A percentile compares a stretch with the other conserved stretches of the same genome.
These are phyloP conservation scores for Tragelaphus buxtoni DNA, from an alignment of 2,113 vertebrate species.

Conservation along the genomic window DNA sequence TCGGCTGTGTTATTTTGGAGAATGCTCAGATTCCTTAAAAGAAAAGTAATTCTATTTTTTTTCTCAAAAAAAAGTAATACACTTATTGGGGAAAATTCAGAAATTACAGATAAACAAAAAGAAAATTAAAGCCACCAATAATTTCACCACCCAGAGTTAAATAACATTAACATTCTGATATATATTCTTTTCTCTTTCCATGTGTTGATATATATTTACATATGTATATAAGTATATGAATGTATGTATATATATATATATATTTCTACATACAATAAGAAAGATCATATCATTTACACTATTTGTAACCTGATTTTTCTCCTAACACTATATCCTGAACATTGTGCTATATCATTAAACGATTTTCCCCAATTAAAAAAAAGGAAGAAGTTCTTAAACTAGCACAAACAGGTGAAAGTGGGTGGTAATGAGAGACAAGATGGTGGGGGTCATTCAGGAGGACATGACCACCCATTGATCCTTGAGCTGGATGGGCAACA, in stretches of 20 bases:
- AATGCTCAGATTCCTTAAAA: conserved; percentile 17
- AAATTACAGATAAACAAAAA: conserved; percentile 29
- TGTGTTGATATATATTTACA: background rate
- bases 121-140: conserved; percentile 20
- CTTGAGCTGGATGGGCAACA: background rate
- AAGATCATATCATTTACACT: background rate
- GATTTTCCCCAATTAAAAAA: background rate
- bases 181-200: background rate
- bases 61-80: conserved; percentile 11
- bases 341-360: background rate
- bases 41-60: conserved; percentile 17
- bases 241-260: background rate
- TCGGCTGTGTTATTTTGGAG: background rate
- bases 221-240: background rate
- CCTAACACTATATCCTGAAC: background rate
- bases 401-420: background rate
- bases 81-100: conserved; percentile 15
- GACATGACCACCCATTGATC: background rate
- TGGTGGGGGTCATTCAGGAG: no score
- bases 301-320: conserved; percentile 41
- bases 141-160: conserved; percentile 12
- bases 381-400: background rate
- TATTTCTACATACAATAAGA: background rate
- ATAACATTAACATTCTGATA: conserved; percentile 2
- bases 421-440: background rate